Base-by-base conservation (phyloP, 1,140 invertebrate species). In the Heliconius hewitsoni region DNA sequence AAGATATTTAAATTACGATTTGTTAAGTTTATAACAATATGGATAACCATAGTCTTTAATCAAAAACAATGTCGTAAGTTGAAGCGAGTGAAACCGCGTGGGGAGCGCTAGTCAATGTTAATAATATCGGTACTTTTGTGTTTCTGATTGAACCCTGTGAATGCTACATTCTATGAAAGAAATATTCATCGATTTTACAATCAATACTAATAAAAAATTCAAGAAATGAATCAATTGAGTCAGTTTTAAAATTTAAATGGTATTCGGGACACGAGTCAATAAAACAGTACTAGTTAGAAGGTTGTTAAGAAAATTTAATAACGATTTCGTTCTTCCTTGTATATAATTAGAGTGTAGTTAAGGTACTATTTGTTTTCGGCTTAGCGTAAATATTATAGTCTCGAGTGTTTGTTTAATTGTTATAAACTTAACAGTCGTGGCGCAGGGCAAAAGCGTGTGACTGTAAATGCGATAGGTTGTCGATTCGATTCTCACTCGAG, bases 201-300 rank as follows among this genome's bases (percentile, higher is more conserved):
- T 66, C 60, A 66, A 74, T 74, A 37, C 1, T 34, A 74, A 74
- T 74, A 57, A 74, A 74, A 13, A 46, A 74, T 74, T 74, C 60
- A 66, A 66, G 60, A 66, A 66, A 66, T 66, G 27, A 66, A 66
- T 27, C 60, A 66, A 66, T 66, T 66, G 23, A 66, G 60, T 66
- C 42, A 11, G 8, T 52, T 73, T 50, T 50, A 73, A 50, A 73
- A 30, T 42, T 73, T 73, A 50, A 73, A 27, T 50, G 23, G 50
- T 50, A 46, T 52, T 73, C 46, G 27, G 46, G 50, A 73, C 19
- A 18, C 42, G 46, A 73, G 50, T 73, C 72, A 52, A 73, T 73
- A 73, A 18, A 18, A 73, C 13, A 52, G 3, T 66, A 30, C 60
- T 66, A 30, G 60, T 66, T 66, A 66, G 60, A 16, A 27, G 60